phyloP scores from a whole-genome alignment of 2,797 vertebrate species.

The Champsocephalus gunnari region DNA sequence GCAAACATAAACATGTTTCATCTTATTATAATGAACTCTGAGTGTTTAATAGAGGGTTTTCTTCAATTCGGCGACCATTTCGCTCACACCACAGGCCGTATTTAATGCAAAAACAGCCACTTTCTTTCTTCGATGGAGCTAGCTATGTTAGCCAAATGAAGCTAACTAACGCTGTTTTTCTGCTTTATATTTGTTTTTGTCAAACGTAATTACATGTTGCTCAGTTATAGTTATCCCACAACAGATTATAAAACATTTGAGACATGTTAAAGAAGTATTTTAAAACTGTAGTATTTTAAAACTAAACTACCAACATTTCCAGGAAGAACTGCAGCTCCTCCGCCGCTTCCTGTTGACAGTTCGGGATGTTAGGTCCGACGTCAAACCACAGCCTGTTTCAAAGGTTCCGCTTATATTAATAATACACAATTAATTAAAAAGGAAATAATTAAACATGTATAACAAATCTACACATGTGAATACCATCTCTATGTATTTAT shows the following conservation, averaged over 20 bases:
- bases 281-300: not conserved
- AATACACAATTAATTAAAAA: not conserved
- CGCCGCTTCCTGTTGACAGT: constrained; percentile 22
- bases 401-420: constrained; percentile 63
- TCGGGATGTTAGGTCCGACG: constrained; percentile 18
- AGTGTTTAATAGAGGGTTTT: not conserved
- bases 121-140: not conserved
- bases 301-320: not conserved
- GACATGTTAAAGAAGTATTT: not conserved
- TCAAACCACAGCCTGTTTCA: constrained; percentile 27
- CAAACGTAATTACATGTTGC: not conserved
- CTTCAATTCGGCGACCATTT: not conserved
- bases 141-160: not conserved
- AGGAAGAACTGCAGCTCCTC: rapidly evolving
- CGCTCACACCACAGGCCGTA: rapidly evolving
- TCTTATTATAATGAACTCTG: rapidly evolving
- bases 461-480: no score
- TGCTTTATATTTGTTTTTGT: not conserved
- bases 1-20: not conserved
- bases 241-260: not conserved
- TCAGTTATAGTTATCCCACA: not conserved
- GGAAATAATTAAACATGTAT: not conserved
- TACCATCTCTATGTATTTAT: no score
- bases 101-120: not conserved
- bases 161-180: not conserved